Evolutionary conservation across 2,113 vertebrate species (phyloP).

Genomic region (Rhynchomys soricoides): DNA sequence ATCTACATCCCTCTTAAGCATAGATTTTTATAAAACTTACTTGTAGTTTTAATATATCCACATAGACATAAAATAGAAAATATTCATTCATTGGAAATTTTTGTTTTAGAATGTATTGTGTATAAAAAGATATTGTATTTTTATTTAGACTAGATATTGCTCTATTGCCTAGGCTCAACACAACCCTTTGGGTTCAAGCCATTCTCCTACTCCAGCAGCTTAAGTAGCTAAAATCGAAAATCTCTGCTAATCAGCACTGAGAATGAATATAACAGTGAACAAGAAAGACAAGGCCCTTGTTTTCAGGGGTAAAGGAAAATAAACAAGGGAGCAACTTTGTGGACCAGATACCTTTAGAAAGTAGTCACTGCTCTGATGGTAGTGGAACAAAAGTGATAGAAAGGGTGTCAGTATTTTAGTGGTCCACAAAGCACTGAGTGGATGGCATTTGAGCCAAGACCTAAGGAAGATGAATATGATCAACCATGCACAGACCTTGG

Average conservation of each 20-base stretch:
- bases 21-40: constrained; percentile 1
- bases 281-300: not conserved
- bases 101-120: not conserved
- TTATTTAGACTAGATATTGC: not conserved
- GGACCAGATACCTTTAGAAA: constrained; percentile 14
- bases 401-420: not conserved
- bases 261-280: not conserved
- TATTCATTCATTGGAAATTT: not conserved
- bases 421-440: not conserved
- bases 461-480: not conserved
- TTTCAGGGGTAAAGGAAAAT: not conserved
- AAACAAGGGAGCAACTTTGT: not conserved
- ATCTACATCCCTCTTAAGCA: not conserved
- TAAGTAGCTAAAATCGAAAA: not conserved
- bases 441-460: not conserved
- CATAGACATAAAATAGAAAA: constrained; percentile 23
- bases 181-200: not conserved
- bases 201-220: not conserved
- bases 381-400: not conserved
- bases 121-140: not conserved
- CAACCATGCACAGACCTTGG: not conserved
- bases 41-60: constrained; percentile 27
- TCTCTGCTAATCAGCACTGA: not conserved
- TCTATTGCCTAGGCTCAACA: not conserved
- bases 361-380: not conserved